phyloP scores from a whole-genome alignment of 2,888 invertebrate genomes.

The Nowickia ferox region DNA sequence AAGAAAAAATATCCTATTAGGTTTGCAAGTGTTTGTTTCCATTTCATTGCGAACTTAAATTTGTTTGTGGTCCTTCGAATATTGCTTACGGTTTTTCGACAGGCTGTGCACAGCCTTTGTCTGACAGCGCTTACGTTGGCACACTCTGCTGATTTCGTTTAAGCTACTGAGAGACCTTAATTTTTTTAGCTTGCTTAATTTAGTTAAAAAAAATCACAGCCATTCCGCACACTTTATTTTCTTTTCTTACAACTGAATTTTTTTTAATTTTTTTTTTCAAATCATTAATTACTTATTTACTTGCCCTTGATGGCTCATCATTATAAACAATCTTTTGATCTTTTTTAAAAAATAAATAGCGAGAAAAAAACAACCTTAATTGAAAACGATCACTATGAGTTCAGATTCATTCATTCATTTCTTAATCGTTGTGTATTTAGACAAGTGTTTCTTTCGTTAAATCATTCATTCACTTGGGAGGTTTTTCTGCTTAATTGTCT shows the following conservation, averaged over 20 bases:
- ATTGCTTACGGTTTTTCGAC: too few relatives aligned
- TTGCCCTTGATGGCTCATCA: constrained; percentile 56
- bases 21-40: too few relatives aligned
- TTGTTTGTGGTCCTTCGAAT: too few relatives aligned
- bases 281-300: constrained; percentile 23
- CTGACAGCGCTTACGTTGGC: too few relatives aligned
- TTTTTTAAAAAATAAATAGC: not conserved
- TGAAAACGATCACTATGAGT: constrained; percentile 32
- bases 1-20: too few relatives aligned
- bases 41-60: too few relatives aligned
- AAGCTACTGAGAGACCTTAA: not conserved
- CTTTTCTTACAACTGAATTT: constrained; percentile 29
- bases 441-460: constrained; percentile 47
- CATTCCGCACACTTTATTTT: not conserved
- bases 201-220: too few relatives aligned
- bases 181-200: not conserved
- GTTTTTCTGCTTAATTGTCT: constrained; percentile 64
- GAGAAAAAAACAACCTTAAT: not conserved
- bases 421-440: constrained; percentile 34
- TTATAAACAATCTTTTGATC: constrained; percentile 34
- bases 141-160: too few relatives aligned
- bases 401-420: constrained; percentile 33
- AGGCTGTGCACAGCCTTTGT: too few relatives aligned
- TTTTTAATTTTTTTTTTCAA: constrained; percentile 3
- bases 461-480: constrained; percentile 22